Evolutionary conservation across 2,888 invertebrate genomes (phyloP), one percentile per base, ranked within the genome.

Genomic region (Orthosia cruda): DNA sequence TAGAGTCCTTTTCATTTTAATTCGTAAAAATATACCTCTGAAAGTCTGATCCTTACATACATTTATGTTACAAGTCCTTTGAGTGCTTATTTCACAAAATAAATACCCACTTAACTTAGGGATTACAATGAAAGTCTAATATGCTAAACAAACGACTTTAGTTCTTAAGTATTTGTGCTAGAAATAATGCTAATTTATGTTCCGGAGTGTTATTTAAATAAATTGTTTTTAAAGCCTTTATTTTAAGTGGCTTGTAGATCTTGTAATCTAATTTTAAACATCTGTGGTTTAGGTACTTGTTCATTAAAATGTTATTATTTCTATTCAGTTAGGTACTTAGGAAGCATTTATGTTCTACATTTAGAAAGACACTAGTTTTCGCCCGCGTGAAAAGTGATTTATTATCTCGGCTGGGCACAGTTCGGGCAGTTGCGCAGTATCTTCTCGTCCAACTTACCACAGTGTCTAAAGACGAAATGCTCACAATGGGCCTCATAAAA

Each of bases 181-280:
- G 74, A 52, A 84, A 81, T 81, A 76, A 85, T 77, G 77, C 66
- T 72, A 76, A 87, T 85, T 85, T 87, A 84, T 84, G 71, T 81
- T 84, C 72, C 61, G 47, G 61, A 86, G 73, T 84, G 75, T 76
- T 86, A 76, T 81, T 84, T 75, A 81, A 76, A 85, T 81, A 75
- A 77, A 77, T 84, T 75, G 81, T 77, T 86, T 71, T 71, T 71
- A 67, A 71, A 86, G 77, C 54, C 67, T 73, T 66, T 23, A 80
- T 76, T 83, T 66, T 74, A 71, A 74, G 71, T 76, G 67, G 40
- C 4, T 70, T 55, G 52, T 72, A 81, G 84, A 76, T 68, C 70
- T 72, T 55, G 71, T 70, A 61, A 84, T 72, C 71, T 77, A 20
- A 32, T 74, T 75, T 86, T 61, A 68, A 76, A 74, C 62, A 65